Evolutionary conservation across 1,140 invertebrate species (phyloP).

Genomic region (Ectropis grisescens): DNA sequence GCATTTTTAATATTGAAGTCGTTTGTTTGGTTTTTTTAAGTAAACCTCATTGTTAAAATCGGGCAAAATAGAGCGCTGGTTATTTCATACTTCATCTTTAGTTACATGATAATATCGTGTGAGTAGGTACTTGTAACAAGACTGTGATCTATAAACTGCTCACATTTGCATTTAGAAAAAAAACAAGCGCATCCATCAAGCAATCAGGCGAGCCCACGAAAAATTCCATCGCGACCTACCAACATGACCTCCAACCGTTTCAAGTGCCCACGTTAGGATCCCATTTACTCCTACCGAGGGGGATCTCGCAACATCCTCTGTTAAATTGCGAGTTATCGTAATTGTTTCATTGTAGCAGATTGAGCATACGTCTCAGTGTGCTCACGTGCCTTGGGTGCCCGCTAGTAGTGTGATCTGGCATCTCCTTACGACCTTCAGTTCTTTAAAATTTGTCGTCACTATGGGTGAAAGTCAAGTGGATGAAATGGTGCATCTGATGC

Average conservation of each 20-base stretch:
- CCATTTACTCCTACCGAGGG: conserved; percentile 43
- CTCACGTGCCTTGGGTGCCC: conserved; percentile 31
- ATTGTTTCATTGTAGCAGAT: conserved; percentile 67
- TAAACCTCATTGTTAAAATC: no score
- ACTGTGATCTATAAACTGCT: no score
- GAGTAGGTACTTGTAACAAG: no score
- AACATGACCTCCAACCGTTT: conserved; percentile 1
- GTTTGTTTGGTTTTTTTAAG: no score
- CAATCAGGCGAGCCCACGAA: neutral
- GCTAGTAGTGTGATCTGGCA: no score
- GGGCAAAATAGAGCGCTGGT: no score
- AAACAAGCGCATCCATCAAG: conserved; percentile 2
- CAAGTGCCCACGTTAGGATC: conserved; percentile 34
- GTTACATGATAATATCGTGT: no score
- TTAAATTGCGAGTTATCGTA: conserved; percentile 68
- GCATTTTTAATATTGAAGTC: no score
- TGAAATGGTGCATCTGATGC: conserved; percentile 56
- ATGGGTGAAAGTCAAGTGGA: conserved; percentile 24
- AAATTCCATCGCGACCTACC: conserved; percentile 2
- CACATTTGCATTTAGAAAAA: no score
- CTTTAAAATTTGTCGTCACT: no score
- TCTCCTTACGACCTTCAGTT: no score
- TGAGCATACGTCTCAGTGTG: conserved; percentile 33
- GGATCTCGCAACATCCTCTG: conserved; percentile 67
- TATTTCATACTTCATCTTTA: no score